Base-by-base conservation (phyloP, 1,140 invertebrate genomes). In the Drosophila insularis region DNA sequence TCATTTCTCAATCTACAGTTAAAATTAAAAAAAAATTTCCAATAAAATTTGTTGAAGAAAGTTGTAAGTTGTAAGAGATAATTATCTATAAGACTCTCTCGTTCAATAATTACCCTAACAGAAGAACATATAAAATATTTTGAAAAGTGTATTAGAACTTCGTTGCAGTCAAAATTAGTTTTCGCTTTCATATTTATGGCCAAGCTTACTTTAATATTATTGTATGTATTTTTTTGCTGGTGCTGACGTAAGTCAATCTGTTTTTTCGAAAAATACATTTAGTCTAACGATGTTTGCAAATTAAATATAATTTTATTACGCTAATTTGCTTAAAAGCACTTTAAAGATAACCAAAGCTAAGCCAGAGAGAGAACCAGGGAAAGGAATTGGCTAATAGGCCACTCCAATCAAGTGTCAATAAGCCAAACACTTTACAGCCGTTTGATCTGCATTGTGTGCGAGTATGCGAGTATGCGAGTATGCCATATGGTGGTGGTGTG, bases 301-400 rank as follows among this genome's bases (percentile, higher is more conserved):
- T 69, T 63, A 66, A 62, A 74, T 71, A 55, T 61, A 27, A 65
- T 71, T 76, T 81, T 19, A 43, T 50, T 31, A 53, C 8, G 43
- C 60, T 63, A 76, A 77, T 87, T 79, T 81, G 31, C 50, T 35
- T 79, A 73, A 87, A 71, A 79, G 81, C 43, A 50, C 68, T 78
- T 67, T 63, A 68, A 63, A 31, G 35, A 35, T 55, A 35, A 58
- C 68, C 64, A 8, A 32, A 8, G 43, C 11, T 8, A 8, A 50
- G 8, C 10, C 7, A 17, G 17, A 32, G 2, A 19, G 14, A 2
- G 17, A 46, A 7, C 43, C 7, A 2, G 43, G 43, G 17, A 50
- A 50, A 50, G 43, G 43, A 50, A 50, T 50, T 50, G 43, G 43
- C 43, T 50, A 50, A 50, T 50, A 50, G 40, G 19, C 35, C 31